phyloP scores from a whole-genome alignment of 2,797 vertebrate genomes.

The Bovichtus diacanthus region DNA sequence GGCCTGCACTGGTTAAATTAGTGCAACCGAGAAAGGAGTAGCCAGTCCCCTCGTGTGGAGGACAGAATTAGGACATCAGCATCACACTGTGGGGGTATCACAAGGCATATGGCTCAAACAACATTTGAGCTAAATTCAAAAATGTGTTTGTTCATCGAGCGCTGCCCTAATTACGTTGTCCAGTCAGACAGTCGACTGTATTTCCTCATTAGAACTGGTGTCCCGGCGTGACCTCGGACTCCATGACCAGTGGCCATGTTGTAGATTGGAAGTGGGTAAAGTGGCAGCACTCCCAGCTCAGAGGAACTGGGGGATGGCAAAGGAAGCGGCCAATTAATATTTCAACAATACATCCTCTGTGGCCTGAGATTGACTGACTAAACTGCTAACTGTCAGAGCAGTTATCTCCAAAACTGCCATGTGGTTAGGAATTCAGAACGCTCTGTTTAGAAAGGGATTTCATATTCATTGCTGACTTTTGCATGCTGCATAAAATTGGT shows the following conservation, averaged over 20 bases:
- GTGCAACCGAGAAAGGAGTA: slow-evolving; percentile 28
- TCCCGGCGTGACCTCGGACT: slow-evolving; percentile 55
- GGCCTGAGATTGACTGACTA: slow-evolving; percentile 70
- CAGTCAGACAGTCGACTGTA: slow-evolving; percentile 51
- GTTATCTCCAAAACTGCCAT: slow-evolving; percentile 62
- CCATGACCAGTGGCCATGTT: slow-evolving; percentile 68
- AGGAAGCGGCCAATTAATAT: slow-evolving; percentile 72
- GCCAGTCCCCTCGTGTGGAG: slow-evolving; percentile 14
- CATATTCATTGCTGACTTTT: slow-evolving; percentile 50
- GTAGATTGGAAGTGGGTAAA: slow-evolving; percentile 66
- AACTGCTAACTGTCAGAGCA: slow-evolving; percentile 58
- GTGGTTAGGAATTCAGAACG: slow-evolving; percentile 53
- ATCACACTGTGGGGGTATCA: slow-evolving; percentile 48
- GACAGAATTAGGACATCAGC: slow-evolving; percentile 60
- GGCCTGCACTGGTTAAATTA: slow-evolving; percentile 14
- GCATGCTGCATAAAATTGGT: slow-evolving; percentile 50
- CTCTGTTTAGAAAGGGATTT: slow-evolving; percentile 47
- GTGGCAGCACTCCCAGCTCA: slow-evolving; percentile 71
- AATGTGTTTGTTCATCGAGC: slow-evolving; percentile 55
- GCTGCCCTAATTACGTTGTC: slow-evolving; percentile 60
- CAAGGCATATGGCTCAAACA: slow-evolving; percentile 46
- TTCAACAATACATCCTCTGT: slow-evolving; percentile 73
- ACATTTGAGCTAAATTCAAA: slow-evolving; percentile 56
- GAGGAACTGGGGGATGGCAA: slow-evolving; percentile 59
- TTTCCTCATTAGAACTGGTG: slow-evolving; percentile 56